Evolutionary conservation across 2,797 vertebrate species (phyloP).

Genomic region (Mormyrus hasselquistii): DNA sequence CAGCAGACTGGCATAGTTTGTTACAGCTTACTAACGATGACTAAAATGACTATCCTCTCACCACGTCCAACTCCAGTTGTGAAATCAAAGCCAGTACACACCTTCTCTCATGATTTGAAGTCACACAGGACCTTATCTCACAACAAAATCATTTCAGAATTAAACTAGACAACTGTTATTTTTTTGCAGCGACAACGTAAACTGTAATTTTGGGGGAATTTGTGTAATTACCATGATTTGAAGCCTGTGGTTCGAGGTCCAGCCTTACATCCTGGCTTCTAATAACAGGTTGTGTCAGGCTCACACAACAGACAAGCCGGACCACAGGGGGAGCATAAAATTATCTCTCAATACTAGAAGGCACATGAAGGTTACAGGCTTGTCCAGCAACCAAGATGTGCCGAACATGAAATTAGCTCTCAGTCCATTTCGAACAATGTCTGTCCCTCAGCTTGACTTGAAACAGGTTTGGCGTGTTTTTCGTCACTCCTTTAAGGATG

Average conservation of each 20-base stretch:
- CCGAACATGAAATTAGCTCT: neutral
- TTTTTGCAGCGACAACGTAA: neutral
- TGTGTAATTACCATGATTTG: constrained; percentile 3
- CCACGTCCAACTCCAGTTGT: neutral
- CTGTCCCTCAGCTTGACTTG: neutral
- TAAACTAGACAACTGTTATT: constrained; percentile 5
- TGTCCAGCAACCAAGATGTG: neutral
- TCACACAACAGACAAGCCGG: neutral
- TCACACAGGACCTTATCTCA: neutral
- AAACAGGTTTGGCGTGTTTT: constrained; percentile 6
- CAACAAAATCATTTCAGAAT: neutral
- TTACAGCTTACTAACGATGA: neutral
- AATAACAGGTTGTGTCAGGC: neutral
- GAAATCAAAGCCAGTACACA: neutral
- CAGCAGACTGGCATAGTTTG: neutral
- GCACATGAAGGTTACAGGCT: neutral
- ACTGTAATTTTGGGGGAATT: constrained; percentile 6
- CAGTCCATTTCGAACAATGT: neutral
- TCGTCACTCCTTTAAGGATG: neutral
- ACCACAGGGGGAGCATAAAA: constrained; percentile 1
- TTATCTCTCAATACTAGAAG: neutral
- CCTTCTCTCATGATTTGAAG: neutral
- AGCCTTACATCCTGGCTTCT: neutral
- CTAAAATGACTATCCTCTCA: neutral
- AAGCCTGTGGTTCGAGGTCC: neutral